Evolutionary conservation across 2,797 vertebrate species (phyloP), one percentile per base, ranked within the genome.

Genomic region (Saxicola maurus): DNA sequence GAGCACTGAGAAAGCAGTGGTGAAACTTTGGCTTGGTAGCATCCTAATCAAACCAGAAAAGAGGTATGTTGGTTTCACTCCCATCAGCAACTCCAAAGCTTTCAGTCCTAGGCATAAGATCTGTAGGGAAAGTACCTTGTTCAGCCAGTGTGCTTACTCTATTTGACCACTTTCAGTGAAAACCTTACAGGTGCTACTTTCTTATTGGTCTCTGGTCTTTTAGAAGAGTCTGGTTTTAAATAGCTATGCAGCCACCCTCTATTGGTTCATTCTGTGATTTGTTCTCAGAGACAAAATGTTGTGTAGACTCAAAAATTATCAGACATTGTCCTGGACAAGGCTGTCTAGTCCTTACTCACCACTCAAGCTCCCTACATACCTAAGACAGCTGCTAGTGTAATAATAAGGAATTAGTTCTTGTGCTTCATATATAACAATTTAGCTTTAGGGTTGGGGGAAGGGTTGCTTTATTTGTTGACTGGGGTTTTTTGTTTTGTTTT

Each of bases 41-140:
- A 75, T 72, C 59, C 66, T 83, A 48, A 87, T 87, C 82, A 94
- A 91, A 92, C 61, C 85, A 93, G 60, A 76, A 84, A 57, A 64
- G 38, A 53, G 17, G 2, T 84, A 6, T 64, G 33, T 38, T 82
- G 56, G 18, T 88, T 94, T 90, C 51, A 48, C 7, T 79, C n/a
- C 49, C 9, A 17, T 62, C 37, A 86, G 59, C 77, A 31, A 15
- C 23, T 79, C 51, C 48, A 31, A 74, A 68, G 15, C 17, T 17
- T 71, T 82, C 49, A 51, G 12, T 43, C 46, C 43, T 42, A 3
- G n/a, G 46, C 28, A 3, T 35, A 66, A 42, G 27, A 38, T 76
- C 73, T 86, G 30, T 37, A 87, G 37, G 30, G 17, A 18, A 68
- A 0, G 1, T 38, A 57, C 55, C n/a, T 86, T 78, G 24, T 67